phyloP scores from a whole-genome alignment of 2,113 vertebrate species.

The Python bivittatus region DNA sequence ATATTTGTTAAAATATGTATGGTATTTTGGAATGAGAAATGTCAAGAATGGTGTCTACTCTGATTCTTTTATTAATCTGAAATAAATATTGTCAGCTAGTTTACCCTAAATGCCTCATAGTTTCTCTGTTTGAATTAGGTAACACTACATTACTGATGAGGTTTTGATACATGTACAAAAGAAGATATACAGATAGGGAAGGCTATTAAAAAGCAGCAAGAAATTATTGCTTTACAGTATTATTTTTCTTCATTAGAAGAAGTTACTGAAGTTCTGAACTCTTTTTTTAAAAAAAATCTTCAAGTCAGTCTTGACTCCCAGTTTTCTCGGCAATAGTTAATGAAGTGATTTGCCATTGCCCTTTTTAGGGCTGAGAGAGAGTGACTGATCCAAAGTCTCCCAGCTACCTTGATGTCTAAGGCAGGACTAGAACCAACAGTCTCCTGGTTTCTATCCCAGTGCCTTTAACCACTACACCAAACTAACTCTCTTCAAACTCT shows the following conservation, averaged over 20 bases:
- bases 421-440: not conserved
- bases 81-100: not conserved
- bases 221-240: not conserved
- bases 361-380: not conserved
- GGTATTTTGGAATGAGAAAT: not conserved
- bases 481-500: not conserved
- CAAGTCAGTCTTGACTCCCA: not conserved
- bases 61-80: not conserved
- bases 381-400: not conserved
- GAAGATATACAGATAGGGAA: not conserved
- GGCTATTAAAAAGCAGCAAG: not conserved
- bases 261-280: not conserved
- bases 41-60: not conserved
- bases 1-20: not conserved
- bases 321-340: not conserved
- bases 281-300: not conserved
- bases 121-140: not conserved
- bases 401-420: not conserved
- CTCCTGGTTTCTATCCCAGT: not conserved
- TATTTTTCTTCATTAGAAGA: not conserved
- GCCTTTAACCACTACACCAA: not conserved
- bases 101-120: not conserved
- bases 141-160: not conserved
- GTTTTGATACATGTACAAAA: not conserved
- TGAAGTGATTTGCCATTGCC: not conserved